phyloP scores from a whole-genome alignment of 2,113 vertebrate species.

The Marmota flaviventris region DNA sequence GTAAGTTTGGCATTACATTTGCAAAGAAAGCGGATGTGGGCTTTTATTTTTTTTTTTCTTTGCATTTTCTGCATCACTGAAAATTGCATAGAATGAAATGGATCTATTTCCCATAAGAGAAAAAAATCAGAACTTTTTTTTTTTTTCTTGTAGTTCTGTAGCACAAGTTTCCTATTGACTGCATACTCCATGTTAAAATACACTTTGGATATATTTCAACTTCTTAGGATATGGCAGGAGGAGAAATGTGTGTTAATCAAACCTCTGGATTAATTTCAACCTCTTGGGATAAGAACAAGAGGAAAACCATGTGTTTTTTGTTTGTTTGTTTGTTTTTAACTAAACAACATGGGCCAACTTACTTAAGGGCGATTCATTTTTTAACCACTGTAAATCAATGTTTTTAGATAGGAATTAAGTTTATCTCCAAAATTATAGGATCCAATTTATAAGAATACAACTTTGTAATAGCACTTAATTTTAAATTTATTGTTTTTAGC shows the following conservation, averaged over 20 bases:
- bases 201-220: not conserved
- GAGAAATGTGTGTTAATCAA: not conserved
- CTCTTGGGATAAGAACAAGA: not conserved
- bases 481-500: not conserved
- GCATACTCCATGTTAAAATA: not conserved
- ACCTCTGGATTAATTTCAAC: not conserved
- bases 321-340: too few species aligned
- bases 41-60: not conserved
- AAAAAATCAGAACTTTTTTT: slow-evolving; percentile 8
- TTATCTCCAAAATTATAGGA: slow-evolving; percentile 32
- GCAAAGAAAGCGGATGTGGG: not conserved
- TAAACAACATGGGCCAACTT: not conserved
- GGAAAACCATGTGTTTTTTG: not conserved
- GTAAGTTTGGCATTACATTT: slow-evolving; percentile 21
- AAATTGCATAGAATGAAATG: not conserved
- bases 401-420: not conserved
- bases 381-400: not conserved
- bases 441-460: not conserved
- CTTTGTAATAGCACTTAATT: not conserved
- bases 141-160: not conserved
- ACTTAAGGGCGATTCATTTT: not conserved
- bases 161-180: not conserved
- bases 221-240: not conserved
- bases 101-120: slow-evolving; percentile 45
- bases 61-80: slow-evolving; percentile 26